phyloP scores from a whole-genome alignment of 2,797 vertebrate species.

The Lagodon rhomboides region DNA sequence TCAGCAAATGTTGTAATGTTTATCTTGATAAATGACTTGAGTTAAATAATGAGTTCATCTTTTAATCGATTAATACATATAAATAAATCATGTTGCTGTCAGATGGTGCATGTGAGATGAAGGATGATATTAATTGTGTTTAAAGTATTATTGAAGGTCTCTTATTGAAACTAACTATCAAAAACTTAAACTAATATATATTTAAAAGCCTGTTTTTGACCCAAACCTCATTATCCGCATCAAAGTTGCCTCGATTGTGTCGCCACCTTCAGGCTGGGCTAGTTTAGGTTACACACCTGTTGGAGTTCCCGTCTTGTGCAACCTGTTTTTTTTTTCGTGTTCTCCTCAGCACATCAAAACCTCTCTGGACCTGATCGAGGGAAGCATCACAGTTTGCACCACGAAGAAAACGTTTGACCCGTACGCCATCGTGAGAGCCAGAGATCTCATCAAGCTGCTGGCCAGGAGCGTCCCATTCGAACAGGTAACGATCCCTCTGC shows the following conservation, averaged over 20 bases:
- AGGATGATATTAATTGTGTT: not conserved
- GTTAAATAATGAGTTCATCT: too few relatives aligned
- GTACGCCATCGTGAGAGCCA: conserved; percentile 91
- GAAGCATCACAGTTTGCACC: conserved; percentile 94
- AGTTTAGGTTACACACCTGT: not conserved
- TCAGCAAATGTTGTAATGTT: not conserved
- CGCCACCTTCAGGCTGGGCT: not conserved
- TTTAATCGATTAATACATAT: too few relatives aligned
- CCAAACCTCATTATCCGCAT: not conserved
- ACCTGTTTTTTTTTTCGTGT: not conserved
- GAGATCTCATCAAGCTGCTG: conserved; percentile 96
- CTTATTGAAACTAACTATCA: too few relatives aligned
- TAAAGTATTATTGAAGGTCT: not conserved
- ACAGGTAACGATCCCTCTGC: conserved; percentile 84
- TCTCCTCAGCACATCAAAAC: conserved; percentile 88
- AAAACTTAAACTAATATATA: not conserved
- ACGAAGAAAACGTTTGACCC: conserved; percentile 97
- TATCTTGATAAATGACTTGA: not conserved
- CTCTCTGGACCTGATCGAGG: conserved; percentile 95
- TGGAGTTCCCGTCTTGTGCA: not conserved
- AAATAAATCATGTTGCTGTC: too few relatives aligned
- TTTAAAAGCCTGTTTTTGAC: not conserved
- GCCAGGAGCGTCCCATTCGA: conserved; percentile 97
- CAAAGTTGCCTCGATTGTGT: not conserved
- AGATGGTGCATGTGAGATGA: not conserved